Conservation (phyloP, 2,797 vertebrate species). For the Diplodus sargus region DNA sequence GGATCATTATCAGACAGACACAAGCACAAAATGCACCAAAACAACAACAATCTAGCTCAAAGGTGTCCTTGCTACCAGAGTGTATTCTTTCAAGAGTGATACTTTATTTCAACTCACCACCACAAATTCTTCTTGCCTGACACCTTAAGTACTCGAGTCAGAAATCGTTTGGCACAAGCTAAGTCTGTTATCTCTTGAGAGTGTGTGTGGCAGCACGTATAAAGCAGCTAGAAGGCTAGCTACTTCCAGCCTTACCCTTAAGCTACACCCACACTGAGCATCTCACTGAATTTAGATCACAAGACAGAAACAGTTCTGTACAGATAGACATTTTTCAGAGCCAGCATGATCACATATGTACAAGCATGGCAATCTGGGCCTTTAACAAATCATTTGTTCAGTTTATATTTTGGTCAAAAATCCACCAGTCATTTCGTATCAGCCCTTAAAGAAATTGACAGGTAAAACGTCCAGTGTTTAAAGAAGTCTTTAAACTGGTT, state of each 20-base stretch:
- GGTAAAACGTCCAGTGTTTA: neutral
- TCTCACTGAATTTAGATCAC: slow-evolving; percentile 30
- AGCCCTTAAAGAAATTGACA: neutral
- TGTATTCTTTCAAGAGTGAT: neutral
- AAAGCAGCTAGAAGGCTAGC: slow-evolving; percentile 26
- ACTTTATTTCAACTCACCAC: slow-evolving; percentile 1
- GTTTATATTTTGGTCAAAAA: neutral
- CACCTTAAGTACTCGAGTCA: slow-evolving; percentile 14
- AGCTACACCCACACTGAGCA: slow-evolving; percentile 37
- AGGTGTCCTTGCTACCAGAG: neutral
- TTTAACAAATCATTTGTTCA: neutral
- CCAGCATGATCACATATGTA: neutral
- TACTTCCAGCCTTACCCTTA: slow-evolving; percentile 33
- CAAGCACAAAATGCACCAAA: slow-evolving; percentile 27
- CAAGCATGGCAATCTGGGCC: neutral
- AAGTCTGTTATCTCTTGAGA: slow-evolving; percentile 5
- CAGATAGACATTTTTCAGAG: neutral
- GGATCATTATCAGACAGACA: slow-evolving; percentile 12
- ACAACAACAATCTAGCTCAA: slow-evolving; percentile 16
- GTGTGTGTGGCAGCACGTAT: slow-evolving; percentile 3
- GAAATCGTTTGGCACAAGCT: slow-evolving; percentile 19
- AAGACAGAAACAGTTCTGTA: slow-evolving; percentile 26
- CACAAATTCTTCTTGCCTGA: neutral
- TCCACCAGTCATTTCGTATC: neutral
- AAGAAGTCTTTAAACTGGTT: neutral